These are phyloP conservation scores for Polylopha cassiicola DNA, from an alignment of 2,888 invertebrate species.

Conservation along the genomic window DNA sequence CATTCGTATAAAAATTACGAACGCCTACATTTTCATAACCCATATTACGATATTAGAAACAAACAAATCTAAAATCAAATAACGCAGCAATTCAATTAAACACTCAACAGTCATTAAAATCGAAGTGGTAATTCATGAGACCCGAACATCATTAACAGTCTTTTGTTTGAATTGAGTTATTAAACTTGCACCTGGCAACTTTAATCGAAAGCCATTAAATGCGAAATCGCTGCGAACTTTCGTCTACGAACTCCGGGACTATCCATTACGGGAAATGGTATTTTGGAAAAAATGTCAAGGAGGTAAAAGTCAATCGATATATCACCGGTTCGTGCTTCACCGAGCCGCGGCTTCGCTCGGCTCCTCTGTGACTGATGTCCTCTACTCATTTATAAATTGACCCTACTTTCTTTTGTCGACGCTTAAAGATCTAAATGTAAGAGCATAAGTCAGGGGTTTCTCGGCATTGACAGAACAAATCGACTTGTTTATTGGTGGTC, in stretches of 20 bases:
- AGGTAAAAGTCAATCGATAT: constrained; percentile 56
- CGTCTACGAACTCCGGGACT: constrained; percentile 50
- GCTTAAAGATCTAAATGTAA: constrained; percentile 38
- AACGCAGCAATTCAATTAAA: constrained; percentile 16
- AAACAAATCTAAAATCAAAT: constrained; percentile 9
- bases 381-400: constrained; percentile 66
- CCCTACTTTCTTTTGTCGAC: constrained; percentile 48
- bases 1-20: not conserved
- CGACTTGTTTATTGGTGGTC: constrained; percentile 31
- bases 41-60: too few relatives aligned
- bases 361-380: constrained; percentile 55
- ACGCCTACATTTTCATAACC: too few relatives aligned
- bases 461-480: constrained; percentile 26
- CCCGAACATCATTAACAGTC: constrained; percentile 22
- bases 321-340: constrained; percentile 49
- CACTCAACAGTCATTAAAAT: constrained; percentile 16
- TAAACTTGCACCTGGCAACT: constrained; percentile 57
- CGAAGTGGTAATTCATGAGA: constrained; percentile 11
- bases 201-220: constrained; percentile 66
- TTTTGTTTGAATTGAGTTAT: constrained; percentile 49
- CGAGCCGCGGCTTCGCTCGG: constrained; percentile 39
- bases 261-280: constrained; percentile 54
- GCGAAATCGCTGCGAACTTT: constrained; percentile 30
- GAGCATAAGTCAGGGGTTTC: constrained; percentile 19
- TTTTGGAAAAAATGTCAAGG: constrained; percentile 62